Evolutionary conservation across 2,888 invertebrate species (phyloP).

Genomic region (Pyrochroa serraticornis): DNA sequence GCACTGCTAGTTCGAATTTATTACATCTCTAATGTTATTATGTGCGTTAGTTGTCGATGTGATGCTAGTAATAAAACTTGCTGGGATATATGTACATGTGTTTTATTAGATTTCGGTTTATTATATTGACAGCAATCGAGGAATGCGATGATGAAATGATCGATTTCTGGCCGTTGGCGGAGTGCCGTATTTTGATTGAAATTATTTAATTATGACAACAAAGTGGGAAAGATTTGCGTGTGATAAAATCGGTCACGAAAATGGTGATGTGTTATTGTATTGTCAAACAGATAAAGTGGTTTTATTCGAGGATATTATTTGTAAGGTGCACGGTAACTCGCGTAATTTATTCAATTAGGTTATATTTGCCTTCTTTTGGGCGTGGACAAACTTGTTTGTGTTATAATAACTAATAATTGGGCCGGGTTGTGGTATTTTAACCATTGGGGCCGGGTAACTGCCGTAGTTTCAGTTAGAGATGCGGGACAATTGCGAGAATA

Average conservation of each 20-base stretch:
- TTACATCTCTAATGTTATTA: too few species aligned
- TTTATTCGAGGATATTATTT: constrained; percentile 3
- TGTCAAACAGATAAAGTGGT: constrained; percentile 6
- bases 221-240: constrained; percentile 20
- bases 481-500: constrained; percentile 4
- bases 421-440: neutral
- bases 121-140: too few species aligned
- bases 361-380: too few species aligned
- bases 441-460: too few species aligned
- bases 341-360: too few species aligned
- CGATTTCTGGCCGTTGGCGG: too few species aligned
- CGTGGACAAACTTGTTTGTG: neutral
- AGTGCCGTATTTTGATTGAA: constrained; percentile 16
- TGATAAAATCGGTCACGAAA: constrained; percentile 23
- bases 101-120: too few species aligned
- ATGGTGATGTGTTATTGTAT: neutral
- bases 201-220: constrained; percentile 23
- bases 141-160: neutral
- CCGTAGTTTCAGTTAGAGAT: neutral
- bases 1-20: too few species aligned
- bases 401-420: neutral
- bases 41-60: too few species aligned
- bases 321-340: neutral
- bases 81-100: too few species aligned
- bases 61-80: too few species aligned